phyloP scores from a whole-genome alignment of 2,797 vertebrate species.

The Cryptoprocta ferox region DNA sequence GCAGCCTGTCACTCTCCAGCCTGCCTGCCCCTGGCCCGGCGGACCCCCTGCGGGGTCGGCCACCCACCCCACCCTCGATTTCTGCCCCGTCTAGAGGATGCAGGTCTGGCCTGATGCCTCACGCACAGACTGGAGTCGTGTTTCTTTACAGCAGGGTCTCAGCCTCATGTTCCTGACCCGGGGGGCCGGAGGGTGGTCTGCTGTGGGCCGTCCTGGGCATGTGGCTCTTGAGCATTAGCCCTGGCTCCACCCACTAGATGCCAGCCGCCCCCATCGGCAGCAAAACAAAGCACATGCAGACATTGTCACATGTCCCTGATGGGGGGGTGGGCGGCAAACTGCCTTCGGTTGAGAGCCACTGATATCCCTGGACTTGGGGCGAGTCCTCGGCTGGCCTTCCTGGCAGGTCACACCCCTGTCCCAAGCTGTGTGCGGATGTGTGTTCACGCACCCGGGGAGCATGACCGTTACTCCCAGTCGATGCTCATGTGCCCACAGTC shows the following conservation, averaged over 20 bases:
- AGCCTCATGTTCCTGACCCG: fast-evolving
- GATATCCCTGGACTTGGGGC: not conserved
- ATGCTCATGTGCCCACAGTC: not conserved
- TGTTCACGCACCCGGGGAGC: fast-evolving
- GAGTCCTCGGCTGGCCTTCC: not conserved
- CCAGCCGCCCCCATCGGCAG: not conserved
- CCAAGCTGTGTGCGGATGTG: fast-evolving
- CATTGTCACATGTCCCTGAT: not conserved
- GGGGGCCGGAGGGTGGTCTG: not conserved
- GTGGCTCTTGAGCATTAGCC: fast-evolving
- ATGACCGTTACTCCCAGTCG: not conserved
- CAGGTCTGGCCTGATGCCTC: fast-evolving
- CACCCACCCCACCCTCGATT: fast-evolving
- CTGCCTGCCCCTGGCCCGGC: not conserved
- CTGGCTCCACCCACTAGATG: fast-evolving
- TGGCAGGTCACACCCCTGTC: no score
- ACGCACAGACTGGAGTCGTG: fast-evolving
- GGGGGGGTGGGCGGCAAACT: not conserved
- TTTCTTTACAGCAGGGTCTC: fast-evolving
- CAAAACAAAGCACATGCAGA: not conserved
- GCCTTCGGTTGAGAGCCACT: not conserved
- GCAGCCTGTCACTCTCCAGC: fast-evolving
- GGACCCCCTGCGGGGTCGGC: not conserved
- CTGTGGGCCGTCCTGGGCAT: fast-evolving
- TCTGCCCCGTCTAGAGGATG: fast-evolving